Evolutionary conservation across 2,797 vertebrate genomes (phyloP), one percentile per base, ranked within the genome.

Genomic region (Eutrigla gurnardus): DNA sequence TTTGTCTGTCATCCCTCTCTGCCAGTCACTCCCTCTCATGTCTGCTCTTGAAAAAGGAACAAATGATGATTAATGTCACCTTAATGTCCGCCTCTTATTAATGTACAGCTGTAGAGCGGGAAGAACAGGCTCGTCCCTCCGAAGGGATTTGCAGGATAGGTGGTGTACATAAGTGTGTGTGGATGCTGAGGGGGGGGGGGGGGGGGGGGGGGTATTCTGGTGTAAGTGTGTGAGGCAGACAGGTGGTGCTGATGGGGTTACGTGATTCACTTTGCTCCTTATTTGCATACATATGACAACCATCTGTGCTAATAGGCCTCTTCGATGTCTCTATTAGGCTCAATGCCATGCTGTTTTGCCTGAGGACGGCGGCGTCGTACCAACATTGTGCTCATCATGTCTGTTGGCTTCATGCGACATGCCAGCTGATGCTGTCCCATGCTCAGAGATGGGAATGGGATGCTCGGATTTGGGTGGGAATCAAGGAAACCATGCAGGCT

Each of bases 281-380:
- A 98, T 99, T 97, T 99, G 96, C 98, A 99, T 98, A 97, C 96
- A 98, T 97, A 97, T 97, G 97, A 98, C 96, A 97, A 94, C 97
- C 98, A 99, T 99, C 98, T 98, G 97, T 94, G 96, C 96, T 97
- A 97, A 98, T 96, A 95, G 95, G 95, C 89, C 82, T 88, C 91
- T 75, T 89, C 91, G 90, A 97, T 94, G 94, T 98, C 97, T 98
- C 96, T 95, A 97, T 98, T 96, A 96, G 95, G 91, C 94, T 87
- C 89, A 1, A 32, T 82, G 93, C 90, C 92, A 92, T 61, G 39
- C 69, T 75, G 73, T 67, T 86, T 82, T 67, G 89, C 89, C 87
- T 68, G 74, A 92, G 92, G 84, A 73, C 80, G 25, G 33, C 77
- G 17, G 73, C 74, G 62, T 75, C 80, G 86, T 71, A 88, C 83